Percentiles rank a stretch among this genome's conserved stretches.
Conservation (phyloP, 2,797 vertebrate genomes). For the Potorous gilbertii region DNA sequence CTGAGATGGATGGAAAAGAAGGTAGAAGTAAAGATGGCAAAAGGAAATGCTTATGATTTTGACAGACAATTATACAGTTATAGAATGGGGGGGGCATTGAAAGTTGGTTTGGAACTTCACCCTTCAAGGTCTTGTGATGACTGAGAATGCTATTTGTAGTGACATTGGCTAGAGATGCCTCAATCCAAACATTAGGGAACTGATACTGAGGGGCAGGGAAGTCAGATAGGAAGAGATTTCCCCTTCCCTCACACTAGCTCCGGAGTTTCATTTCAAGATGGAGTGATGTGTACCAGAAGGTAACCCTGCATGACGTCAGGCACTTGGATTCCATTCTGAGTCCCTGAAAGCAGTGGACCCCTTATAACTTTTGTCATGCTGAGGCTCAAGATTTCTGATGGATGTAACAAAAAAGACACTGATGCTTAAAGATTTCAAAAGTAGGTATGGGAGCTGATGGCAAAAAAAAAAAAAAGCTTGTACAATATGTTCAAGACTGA, state of each 20-base stretch:
- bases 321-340: background rate
- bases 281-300: no score
- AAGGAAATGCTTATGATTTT: background rate
- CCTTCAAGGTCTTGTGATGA: background rate
- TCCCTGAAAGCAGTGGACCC: no score
- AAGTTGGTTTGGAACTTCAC: background rate
- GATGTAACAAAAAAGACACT: background rate
- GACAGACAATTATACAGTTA: background rate
- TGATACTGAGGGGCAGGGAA: background rate
- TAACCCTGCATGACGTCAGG: background rate
- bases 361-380: background rate
- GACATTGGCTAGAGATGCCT: background rate
- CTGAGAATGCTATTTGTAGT: background rate
- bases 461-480: background rate
- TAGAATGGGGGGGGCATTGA: no score
- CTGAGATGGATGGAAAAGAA: background rate
- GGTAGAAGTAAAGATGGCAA: background rate
- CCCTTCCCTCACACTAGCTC: background rate
- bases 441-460: background rate
- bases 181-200: background rate
- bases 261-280: background rate
- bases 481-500: background rate
- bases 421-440: background rate
- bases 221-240: background rate
- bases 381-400: background rate